Evolutionary conservation across 2,888 invertebrate genomes (phyloP), one percentile per base, ranked within the genome.

Genomic region (Drosophila maculinotata): DNA sequence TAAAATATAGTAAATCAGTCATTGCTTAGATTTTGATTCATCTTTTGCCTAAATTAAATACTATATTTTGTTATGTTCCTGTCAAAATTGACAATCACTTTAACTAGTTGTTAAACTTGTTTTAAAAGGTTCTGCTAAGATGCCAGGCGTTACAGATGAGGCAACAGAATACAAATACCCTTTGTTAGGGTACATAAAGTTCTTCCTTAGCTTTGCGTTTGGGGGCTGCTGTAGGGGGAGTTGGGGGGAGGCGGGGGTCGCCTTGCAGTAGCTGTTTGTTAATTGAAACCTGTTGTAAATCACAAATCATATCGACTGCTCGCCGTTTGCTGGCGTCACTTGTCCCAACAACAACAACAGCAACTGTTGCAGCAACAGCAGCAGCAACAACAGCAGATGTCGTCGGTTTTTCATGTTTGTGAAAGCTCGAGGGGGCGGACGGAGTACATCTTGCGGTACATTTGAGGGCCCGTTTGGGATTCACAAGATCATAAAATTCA

Each of bases 231-330:
- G 10, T 4, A 20, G 20, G 4, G 20, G 20, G 20, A 2, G n/a
- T 8, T 7, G 7, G 1, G 6, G 10, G 6, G 17, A 10, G 10
- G 7, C 15, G 5, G 25, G 10, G 41, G 10, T 12, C 41, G 66
- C 15, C 41, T 39, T 51, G 51, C 53, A 51, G 52, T 59, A 56
- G 52, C 49, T 75, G 49, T 73, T 76, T 73, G 85, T 85, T 86
- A 87, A 84, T 84, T 84, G 83, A 84, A 84, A 84, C 83, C 87
- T 84, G 83, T 84, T 84, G 83, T 84, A 84, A 87, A 87, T 84
- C 83, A 84, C 87, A 84, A 84, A 84, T 84, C 82, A 82, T 81
- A 79, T 80, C 78, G 81, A 73, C 64, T 69, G 41, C 38, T 38
- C 48, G 25, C 39, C 4, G n/a, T 7, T 23, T 53, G 42, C 31